A percentile compares a stretch with the other conserved stretches of the same genome.
Conservation (phyloP, 2,113 vertebrate species). For the Cyprinodon tularosa region DNA sequence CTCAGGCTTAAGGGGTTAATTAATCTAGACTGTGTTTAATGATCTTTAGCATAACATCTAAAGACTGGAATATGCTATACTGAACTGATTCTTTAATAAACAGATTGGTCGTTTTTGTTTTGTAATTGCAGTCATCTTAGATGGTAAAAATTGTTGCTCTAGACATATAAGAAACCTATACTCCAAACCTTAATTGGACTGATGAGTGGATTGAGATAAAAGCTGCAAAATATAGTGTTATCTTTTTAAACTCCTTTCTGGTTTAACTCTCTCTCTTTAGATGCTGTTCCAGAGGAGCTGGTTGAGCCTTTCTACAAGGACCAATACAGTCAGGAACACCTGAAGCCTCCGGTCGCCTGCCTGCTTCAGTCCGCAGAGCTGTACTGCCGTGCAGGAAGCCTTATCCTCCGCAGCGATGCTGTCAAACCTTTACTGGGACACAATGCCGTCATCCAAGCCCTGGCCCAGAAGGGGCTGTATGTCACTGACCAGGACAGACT, state of each 20-base stretch:
- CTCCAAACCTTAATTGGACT: no score
- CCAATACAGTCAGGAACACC: constrained; percentile 97
- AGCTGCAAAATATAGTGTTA: not conserved
- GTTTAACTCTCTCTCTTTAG: constrained; percentile 67
- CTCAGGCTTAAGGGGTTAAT: no score
- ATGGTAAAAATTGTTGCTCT: no score
- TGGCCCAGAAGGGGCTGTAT: constrained; percentile 97
- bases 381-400: constrained; percentile 95
- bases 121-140: no score
- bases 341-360: constrained; percentile 93
- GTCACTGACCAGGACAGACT: constrained; percentile 95
- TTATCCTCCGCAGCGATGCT: constrained; percentile 96
- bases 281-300: constrained; percentile 92
- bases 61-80: no score
- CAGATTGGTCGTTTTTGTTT: no score
- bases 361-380: constrained; percentile 95
- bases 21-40: no score
- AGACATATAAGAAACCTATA: no score
- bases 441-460: constrained; percentile 96
- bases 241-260: not conserved
- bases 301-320: constrained; percentile 93
- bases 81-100: no score
- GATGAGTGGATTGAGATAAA: not conserved
- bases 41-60: no score
- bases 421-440: constrained; percentile 96